Evolutionary conservation across 37 sponge, comb jelly and placozoan species (phyloP), one percentile per base, ranked within the genome.

Genomic region (Halisarca cf. caerulea): DNA sequence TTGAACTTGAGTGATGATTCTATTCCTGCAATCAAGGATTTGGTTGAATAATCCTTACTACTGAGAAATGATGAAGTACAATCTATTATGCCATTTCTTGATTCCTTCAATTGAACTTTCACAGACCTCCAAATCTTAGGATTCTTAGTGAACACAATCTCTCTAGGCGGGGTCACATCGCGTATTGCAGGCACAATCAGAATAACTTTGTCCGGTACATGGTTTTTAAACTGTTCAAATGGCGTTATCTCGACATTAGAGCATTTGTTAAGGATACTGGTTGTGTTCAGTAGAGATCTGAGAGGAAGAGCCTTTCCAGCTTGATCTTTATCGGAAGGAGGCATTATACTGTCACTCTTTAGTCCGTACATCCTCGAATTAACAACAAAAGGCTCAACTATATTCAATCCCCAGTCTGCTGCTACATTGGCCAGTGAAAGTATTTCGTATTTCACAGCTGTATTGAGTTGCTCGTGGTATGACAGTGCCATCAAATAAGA

Each of bases 381-480:
- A 25, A 80, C 60, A 27, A 84, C 40, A 18, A 82, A 39, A 47
- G 89, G 85, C 20, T 89, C 89, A 0, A 84, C 85, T 3, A 89
- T 44, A 23, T 64, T 25, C 17, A 64, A 68, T 8, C 40, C 58
- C 84, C 84, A 89, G 71, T 89, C 89, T 3, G 68, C 47, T 18
- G 89, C 89, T 33, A 89, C 55, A 3, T 70, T 39, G 18, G 80
- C 38, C 44, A 89, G 54, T 38, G 79, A 62, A 2, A 89, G 34
- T 21, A 89, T 30, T 20, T 62, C 66, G 36, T 74, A 43, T 33
- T 70, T 79, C 3, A 79, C 55, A 8, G 89, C 89, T 38, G 85
- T 70, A 42, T 40, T 80, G 21, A 89, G 53, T 41, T 89, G 89
- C 30, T 89, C 89, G 3, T 80, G 69, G 55, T 84, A 89, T 27